A percentile compares a stretch with the other conserved stretches of the same genome.
phyloP scores from a whole-genome alignment of 2,888 invertebrate species.

The Eupeodes luniger region DNA sequence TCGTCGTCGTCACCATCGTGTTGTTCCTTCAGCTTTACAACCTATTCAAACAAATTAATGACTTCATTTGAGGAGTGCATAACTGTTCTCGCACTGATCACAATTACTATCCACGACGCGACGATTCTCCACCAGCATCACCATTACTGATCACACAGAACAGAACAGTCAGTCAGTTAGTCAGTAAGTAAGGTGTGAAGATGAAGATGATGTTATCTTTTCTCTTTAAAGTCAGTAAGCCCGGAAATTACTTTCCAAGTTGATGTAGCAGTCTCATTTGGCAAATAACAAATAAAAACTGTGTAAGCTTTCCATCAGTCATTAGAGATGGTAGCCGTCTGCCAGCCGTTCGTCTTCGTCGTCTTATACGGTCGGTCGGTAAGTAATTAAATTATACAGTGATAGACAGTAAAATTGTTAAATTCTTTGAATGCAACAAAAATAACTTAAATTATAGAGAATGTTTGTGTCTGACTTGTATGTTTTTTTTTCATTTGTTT shows the following conservation, averaged over 20 bases:
- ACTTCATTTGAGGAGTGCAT: slow-evolving; percentile 58
- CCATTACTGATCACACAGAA: slow-evolving; percentile 40
- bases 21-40: neutral
- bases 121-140: slow-evolving; percentile 10
- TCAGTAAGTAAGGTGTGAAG: slow-evolving; percentile 53
- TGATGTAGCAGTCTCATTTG: slow-evolving; percentile 51
- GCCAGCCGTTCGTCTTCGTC: no score
- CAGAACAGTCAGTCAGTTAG: neutral
- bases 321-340: slow-evolving; percentile 32
- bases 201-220: slow-evolving; percentile 44
- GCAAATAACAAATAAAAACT: slow-evolving; percentile 43
- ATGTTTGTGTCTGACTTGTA: neutral
- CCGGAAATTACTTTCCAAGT: slow-evolving; percentile 58
- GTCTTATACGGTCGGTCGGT: neutral
- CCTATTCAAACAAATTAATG: slow-evolving; percentile 40
- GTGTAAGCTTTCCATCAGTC: slow-evolving; percentile 46
- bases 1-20: neutral
- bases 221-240: slow-evolving; percentile 36
- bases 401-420: slow-evolving; percentile 40
- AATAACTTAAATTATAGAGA: neutral
- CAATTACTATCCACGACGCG: neutral
- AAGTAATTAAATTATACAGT: slow-evolving; percentile 35
- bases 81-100: slow-evolving; percentile 58
- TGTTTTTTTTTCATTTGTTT: neutral
- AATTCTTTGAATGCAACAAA: slow-evolving; percentile 47